A percentile compares a stretch with the other conserved stretches of the same genome.
These are phyloP conservation scores for Casuarius casuarius DNA, from an alignment of 2,113 vertebrate species.

Conservation along the genomic window DNA sequence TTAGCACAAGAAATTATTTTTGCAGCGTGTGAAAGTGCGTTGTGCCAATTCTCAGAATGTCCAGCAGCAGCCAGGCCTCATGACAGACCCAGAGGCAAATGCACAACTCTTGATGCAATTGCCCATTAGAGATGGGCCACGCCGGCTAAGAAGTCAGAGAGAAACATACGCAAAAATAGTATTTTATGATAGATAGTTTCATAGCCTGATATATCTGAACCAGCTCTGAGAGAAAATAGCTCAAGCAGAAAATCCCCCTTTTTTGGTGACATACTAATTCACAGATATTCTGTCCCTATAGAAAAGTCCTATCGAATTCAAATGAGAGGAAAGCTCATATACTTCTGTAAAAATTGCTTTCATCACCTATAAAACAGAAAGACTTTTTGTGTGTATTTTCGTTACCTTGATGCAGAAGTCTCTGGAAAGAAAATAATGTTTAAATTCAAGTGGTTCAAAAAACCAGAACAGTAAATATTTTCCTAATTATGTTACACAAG, in stretches of 20 bases:
- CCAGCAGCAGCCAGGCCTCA: conserved; percentile 45
- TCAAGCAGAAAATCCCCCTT: conserved; percentile 24
- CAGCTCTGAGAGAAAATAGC: neutral
- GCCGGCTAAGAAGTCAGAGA: neutral
- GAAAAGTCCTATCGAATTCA: neutral
- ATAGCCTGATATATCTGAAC: neutral
- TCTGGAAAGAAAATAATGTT: neutral
- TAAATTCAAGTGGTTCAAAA: neutral
- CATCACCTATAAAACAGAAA: neutral
- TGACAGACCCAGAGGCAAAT: conserved; percentile 60
- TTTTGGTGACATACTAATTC: conserved; percentile 2
- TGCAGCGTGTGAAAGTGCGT: conserved; percentile 55
- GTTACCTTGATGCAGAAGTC: neutral
- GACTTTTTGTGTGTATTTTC: neutral
- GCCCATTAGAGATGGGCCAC: neutral
- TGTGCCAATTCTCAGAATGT: conserved; percentile 63
- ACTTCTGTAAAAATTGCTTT: neutral
- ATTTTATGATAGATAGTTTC: neutral
- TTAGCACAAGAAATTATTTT: conserved; percentile 65
- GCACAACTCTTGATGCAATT: neutral
- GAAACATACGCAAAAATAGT: neutral
- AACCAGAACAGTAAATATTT: neutral
- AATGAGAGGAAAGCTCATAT: neutral
- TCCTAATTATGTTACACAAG: neutral
- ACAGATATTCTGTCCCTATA: neutral